Conservation (phyloP, 2,113 vertebrate species). For the Nanger granti region DNA sequence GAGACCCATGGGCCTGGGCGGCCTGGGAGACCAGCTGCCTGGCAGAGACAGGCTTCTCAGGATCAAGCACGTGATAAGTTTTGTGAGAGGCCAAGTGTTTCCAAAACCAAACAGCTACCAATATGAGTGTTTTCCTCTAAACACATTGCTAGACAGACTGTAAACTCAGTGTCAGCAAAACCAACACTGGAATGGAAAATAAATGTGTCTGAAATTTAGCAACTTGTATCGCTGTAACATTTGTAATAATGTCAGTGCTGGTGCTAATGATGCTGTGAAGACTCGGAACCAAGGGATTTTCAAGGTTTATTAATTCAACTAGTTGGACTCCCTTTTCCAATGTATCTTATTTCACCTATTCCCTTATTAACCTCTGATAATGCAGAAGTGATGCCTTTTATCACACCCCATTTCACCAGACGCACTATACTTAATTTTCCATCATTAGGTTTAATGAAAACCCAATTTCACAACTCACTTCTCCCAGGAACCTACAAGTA, state of each 20-base stretch:
- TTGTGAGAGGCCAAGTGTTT: slow-evolving; percentile 34
- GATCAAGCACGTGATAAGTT: slow-evolving; percentile 5
- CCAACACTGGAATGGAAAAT: slow-evolving; percentile 52
- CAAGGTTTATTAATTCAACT: slow-evolving; percentile 83
- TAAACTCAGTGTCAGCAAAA: slow-evolving; percentile 60
- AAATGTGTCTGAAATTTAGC: slow-evolving; percentile 73
- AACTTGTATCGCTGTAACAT: slow-evolving; percentile 71
- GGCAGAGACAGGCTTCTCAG: background rate
- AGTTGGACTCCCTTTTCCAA: slow-evolving; percentile 73
- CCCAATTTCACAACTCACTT: slow-evolving; percentile 83
- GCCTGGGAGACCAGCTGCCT: background rate
- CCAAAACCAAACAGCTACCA: slow-evolving; percentile 42
- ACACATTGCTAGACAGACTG: slow-evolving; percentile 58
- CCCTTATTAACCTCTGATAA: slow-evolving; percentile 81
- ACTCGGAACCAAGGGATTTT: slow-evolving; percentile 78
- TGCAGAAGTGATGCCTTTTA: slow-evolving; percentile 75
- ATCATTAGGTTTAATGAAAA: slow-evolving; percentile 83
- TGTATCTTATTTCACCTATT: slow-evolving; percentile 76
- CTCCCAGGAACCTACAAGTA: slow-evolving; percentile 77
- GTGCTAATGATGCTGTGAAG: slow-evolving; percentile 75
- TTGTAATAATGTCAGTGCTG: slow-evolving; percentile 72
- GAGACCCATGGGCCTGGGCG: background rate
- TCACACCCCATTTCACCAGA: slow-evolving; percentile 76
- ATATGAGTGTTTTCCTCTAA: slow-evolving; percentile 51
- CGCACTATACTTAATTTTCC: slow-evolving; percentile 81